Conservation (phyloP, 2,797 vertebrate genomes). For the Cryptoblepharus egeriae region DNA sequence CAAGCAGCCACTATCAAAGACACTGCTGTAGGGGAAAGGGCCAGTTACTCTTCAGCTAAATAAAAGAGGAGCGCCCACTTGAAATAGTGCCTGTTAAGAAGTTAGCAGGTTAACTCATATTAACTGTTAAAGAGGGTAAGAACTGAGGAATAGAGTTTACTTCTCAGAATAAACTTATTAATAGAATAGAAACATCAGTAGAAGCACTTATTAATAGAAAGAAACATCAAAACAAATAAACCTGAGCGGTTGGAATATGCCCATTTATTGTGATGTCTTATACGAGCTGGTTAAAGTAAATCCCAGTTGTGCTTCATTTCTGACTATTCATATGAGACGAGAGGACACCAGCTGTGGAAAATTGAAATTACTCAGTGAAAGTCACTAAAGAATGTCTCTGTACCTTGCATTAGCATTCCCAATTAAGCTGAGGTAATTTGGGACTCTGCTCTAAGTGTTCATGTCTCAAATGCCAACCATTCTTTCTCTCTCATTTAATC, state of each 20-base stretch:
- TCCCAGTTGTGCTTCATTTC: not conserved
- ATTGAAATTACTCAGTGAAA: not conserved
- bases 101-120: no score
- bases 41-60: no score
- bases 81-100: no score
- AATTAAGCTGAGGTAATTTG: not conserved
- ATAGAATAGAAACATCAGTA: no score
- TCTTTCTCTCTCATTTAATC: constrained; percentile 9
- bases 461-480: constrained; percentile 18
- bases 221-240: not conserved
- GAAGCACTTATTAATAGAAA: not conserved
- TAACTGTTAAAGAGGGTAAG: not conserved
- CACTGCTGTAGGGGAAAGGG: no score
- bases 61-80: no score
- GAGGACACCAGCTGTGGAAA: not conserved
- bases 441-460: constrained; percentile 1
- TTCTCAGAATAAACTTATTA: not conserved
- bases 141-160: not conserved
- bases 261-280: not conserved
- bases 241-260: not conserved
- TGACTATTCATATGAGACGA: not conserved
- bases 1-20: no score
- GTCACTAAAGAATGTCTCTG: not conserved
- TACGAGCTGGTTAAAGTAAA: not conserved
- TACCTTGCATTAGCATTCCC: not conserved